A percentile compares a stretch with the other conserved stretches of the same genome.
phyloP scores from a whole-genome alignment of 2,113 vertebrate genomes.

The Geococcyx californianus region DNA sequence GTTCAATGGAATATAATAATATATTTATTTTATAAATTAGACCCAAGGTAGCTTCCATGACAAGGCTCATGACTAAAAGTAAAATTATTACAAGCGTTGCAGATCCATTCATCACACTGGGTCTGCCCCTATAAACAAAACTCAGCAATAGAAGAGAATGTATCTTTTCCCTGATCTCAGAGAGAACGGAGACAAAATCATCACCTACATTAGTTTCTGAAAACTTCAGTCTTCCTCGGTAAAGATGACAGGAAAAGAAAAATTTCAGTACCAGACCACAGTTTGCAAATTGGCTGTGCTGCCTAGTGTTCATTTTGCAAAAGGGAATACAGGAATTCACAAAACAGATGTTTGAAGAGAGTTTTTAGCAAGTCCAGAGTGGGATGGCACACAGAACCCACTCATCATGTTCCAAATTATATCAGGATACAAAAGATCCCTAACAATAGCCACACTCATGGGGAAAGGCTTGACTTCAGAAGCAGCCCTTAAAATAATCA shows the following conservation, averaged over 20 bases:
- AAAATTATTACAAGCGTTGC: not conserved
- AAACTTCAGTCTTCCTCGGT: not conserved
- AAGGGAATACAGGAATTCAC: not conserved
- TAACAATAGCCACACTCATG: not conserved
- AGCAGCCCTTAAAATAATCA: not conserved
- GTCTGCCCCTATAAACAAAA: not conserved
- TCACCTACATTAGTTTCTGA: not conserved
- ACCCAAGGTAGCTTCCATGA: not conserved
- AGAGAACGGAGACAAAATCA: not conserved
- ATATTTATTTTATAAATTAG: not conserved
- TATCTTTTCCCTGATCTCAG: not conserved
- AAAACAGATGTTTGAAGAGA: not conserved
- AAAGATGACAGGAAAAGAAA: not conserved
- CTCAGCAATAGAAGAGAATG: not conserved
- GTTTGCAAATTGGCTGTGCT: not conserved
- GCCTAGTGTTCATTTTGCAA: not conserved
- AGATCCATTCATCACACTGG: not conserved
- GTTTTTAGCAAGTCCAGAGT: not conserved
- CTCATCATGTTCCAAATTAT: accelerated
- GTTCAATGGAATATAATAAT: not conserved
- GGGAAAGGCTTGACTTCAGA: not conserved
- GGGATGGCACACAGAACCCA: not conserved
- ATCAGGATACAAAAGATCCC: not conserved
- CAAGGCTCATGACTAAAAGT: not conserved
- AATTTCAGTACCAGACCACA: not conserved